Conservation (phyloP, 2,113 vertebrate species). For the Dendropsophus ebraccatus region DNA sequence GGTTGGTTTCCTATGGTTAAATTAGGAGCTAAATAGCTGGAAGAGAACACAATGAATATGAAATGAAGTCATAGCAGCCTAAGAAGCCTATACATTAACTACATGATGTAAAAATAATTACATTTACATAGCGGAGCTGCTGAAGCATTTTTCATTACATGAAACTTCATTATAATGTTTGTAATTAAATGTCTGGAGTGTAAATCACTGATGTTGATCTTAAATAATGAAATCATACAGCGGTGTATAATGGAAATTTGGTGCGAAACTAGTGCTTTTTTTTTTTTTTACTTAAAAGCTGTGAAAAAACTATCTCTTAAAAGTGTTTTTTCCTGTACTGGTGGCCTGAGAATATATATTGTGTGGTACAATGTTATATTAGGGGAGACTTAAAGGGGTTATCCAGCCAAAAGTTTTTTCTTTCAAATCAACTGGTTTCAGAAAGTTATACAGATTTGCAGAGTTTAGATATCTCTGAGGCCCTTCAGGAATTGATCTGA, state of each 20-base stretch:
- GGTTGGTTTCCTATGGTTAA: not conserved
- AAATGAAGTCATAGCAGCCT: conserved; percentile 14
- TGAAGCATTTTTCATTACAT: conserved; percentile 29
- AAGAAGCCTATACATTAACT: not conserved
- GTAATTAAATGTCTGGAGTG: conserved; percentile 10
- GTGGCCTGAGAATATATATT: too few relatives aligned
- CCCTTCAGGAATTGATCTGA: too few relatives aligned
- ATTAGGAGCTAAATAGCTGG: not conserved
- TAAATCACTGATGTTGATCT: conserved; percentile 4
- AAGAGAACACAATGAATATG: conserved; percentile 6
- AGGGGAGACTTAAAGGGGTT: too few relatives aligned
- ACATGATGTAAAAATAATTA: conserved; percentile 35
- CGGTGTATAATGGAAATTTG: not conserved
- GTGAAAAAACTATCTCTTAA: not conserved
- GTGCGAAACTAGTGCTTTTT: not conserved
- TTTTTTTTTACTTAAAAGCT: not conserved
- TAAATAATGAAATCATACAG: conserved; percentile 4
- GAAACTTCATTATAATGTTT: conserved; percentile 25
- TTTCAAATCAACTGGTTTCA: too few relatives aligned
- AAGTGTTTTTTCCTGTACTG: not conserved
- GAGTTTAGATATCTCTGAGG: too few relatives aligned
- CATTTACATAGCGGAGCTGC: conserved; percentile 24
- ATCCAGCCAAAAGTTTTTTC: too few relatives aligned
- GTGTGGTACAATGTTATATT: too few relatives aligned
- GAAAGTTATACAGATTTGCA: too few relatives aligned